Evolutionary conservation across 1,140 invertebrate genomes (phyloP), one percentile per base, ranked within the genome.

Genomic region (Trachelipus rathkii): DNA sequence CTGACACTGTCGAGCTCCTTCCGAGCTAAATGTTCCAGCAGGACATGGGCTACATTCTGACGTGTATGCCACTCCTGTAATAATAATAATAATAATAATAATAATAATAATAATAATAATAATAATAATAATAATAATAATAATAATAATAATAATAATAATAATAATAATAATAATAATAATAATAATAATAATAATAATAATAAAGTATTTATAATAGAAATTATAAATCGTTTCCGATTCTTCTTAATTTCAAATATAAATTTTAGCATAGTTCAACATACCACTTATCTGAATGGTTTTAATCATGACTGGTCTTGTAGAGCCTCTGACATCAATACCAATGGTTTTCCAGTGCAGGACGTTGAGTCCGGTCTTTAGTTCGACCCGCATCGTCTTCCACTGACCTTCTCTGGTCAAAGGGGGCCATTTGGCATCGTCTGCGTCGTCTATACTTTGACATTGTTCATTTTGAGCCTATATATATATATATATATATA

Each of bases 11-110:
- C 84, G 82, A 6, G 87, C 83, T 5, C 86, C 87, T 44, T 79
- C 80, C 23, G 82, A 83, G 74, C 86, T 87, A 82, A 85, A 89
- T 7, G 86, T 89, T 10, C 90, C 90, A 19, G 85, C 83, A 23
- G 84, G 84, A 82, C 89, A 90, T 46, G 86, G 85, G 13, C 85
- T 85, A 82, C 90, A 90, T 75, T 87, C 85, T 0, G 89, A 89
- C 15, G 89, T 87, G 80, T 87, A 89, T 9, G 88, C 88, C 24
- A 90, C 85, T 69, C 89, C 89, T 89, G 78, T 74, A 82, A 33
- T 67, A 33, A 45, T n/a, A 11, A 43, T 15, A 33, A 69, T 21
- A 10, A 19, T 45, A 43, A 71, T 68, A 33, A 33, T 33, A 33
- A 33, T 33, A 33, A 33, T 33, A 33, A 33, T 33, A 33, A 33